Percentiles rank a stretch among this genome's conserved stretches.
Conservation (phyloP, 1,140 invertebrate genomes). For the Pseudomyrmex sp. region DNA sequence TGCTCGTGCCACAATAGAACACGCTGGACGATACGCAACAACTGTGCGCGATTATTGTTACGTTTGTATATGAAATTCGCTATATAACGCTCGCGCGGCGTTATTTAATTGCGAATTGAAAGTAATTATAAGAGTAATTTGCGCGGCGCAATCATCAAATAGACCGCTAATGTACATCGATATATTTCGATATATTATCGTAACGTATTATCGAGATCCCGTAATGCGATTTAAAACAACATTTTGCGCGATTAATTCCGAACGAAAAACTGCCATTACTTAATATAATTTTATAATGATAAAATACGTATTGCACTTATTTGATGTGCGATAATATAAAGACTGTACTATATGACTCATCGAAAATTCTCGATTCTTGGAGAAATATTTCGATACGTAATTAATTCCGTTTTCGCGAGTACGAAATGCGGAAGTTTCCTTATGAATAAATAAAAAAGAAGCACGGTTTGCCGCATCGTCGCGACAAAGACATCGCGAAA, state of each 20-base stretch:
- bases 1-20: too few species aligned
- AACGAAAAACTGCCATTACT: neutral
- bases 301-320: too few species aligned
- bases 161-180: slow-evolving; percentile 3
- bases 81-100: neutral
- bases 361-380: neutral
- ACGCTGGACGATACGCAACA: neutral
- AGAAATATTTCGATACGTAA: slow-evolving; percentile 3
- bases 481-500: neutral
- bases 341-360: neutral
- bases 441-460: neutral
- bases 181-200: neutral
- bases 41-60: slow-evolving; percentile 8
- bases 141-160: neutral
- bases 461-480: neutral
- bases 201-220: slow-evolving; percentile 8
- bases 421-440: neutral
- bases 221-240: slow-evolving; percentile 15
- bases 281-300: too few species aligned
- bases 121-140: slow-evolving; percentile 6
- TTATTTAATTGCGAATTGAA: slow-evolving; percentile 20
- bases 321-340: neutral
- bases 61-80: neutral
- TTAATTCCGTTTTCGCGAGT: slow-evolving; percentile 3
- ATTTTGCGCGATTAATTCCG: neutral